phyloP scores from a whole-genome alignment of 2,113 vertebrate species.

The Bos taurus region ARS-UCD2.0 NC_037336.1:88614001-88614500 shows the following conservation, averaged over 20 bases:
- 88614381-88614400: not conserved
- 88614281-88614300: constrained; percentile 22
- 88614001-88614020: not conserved
- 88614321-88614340: not conserved
- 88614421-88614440: not conserved
- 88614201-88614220: constrained; percentile 57
- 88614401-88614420: not conserved
- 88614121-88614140: constrained; percentile 15
- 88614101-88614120: constrained; percentile 51
- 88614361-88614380: constrained; percentile 33
- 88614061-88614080: constrained; percentile 31
- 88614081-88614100: constrained; percentile 25
- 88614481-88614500: not conserved
- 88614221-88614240: constrained; percentile 43
- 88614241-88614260: constrained; percentile 64
- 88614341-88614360: constrained; percentile 54
- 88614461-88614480: not conserved
- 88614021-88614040: not conserved
- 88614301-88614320: not conserved
- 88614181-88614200: constrained; percentile 51
- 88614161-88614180: not conserved
- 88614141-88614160: constrained; percentile 55
- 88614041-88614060: not conserved
- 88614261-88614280: constrained; percentile 27
- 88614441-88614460: not conserved